These are phyloP conservation scores for Pavo muticus DNA, from an alignment of 2,113 vertebrate species.

Conservation along the genomic window DNA sequence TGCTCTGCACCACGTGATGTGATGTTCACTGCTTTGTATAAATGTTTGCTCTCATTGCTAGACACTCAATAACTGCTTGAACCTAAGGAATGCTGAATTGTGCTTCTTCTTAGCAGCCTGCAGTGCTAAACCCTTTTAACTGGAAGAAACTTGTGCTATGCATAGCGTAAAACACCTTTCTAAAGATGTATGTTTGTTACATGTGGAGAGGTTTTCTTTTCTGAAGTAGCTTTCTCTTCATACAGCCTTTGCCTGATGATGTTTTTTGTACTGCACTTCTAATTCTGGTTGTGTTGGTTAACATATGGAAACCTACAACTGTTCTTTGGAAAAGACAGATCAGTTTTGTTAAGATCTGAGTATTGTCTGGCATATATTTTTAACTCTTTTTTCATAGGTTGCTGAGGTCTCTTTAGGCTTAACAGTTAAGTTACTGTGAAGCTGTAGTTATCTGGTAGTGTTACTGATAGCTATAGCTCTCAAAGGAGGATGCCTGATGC, in stretches of 20 bases:
- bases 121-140: background rate
- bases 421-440: too few relatives aligned
- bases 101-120: background rate
- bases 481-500: background rate
- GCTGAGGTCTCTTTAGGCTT: background rate
- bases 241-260: background rate
- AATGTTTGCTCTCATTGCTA: conserved; percentile 34
- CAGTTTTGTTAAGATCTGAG: background rate
- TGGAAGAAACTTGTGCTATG: background rate
- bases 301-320: background rate
- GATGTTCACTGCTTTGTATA: conserved; percentile 5
- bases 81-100: background rate
- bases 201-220: background rate
- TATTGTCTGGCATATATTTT: background rate
- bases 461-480: background rate
- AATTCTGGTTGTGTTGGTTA: background rate
- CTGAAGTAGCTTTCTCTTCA: background rate
- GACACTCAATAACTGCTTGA: background rate
- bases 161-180: background rate
- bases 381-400: background rate
- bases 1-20: background rate
- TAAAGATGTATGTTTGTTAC: background rate
- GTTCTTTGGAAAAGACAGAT: background rate
- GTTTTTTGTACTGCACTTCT: background rate
- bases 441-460: background rate